Base-by-base conservation (phyloP, 1,140 invertebrate genomes). In the Ooceraea biroi region DNA sequence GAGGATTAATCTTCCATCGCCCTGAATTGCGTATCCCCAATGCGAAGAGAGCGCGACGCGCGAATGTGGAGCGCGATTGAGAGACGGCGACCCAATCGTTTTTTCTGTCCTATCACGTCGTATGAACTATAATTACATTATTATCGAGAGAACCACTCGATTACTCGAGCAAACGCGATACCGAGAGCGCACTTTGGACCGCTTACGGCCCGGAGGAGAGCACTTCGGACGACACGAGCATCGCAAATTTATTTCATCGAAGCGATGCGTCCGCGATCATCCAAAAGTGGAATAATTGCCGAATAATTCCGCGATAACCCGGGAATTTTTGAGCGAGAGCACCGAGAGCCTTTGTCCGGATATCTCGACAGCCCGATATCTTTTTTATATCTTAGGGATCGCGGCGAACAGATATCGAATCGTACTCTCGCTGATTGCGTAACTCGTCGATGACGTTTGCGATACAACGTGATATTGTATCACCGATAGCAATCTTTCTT, bases 401-500 rank as follows among this genome's bases (percentile, higher is more conserved):
- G 36, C 36, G 17, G 25, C 66, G 25, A 5, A 7, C 44, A 46
- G 17, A 57, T 71, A 80, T 80, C 76, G 44, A 69, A 69, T 69
- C 48, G 7, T 36, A 80, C 71, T 36, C 50, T 19, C n/a, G 12
- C 46, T 22, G 69, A 80, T 80, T 80, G 41, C 76, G 76, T 80
- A 71, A 80, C 76, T 11, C 36, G 3, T 78, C 65, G 36, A 78
- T 69, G 19, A 78, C 30, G 48, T 57, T 57, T n/a, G 14, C 48
- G 76, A 80, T 68, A 68, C 19, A 7, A n/a, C 22, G 11, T 14
- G 61, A 78, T 78, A 80, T 69, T 78, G 50, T 69, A 46, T 57
- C 36, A 27, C 3, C 41, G 25, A 78, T 80, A 80, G 8, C n/a
- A n/a, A 57, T 57, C 25, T 27, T 8, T 57, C 4, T 30, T 66